These are phyloP conservation scores for Oncorhynchus nerka DNA, from an alignment of 2,113 vertebrate species.

Conservation along the genomic window DNA sequence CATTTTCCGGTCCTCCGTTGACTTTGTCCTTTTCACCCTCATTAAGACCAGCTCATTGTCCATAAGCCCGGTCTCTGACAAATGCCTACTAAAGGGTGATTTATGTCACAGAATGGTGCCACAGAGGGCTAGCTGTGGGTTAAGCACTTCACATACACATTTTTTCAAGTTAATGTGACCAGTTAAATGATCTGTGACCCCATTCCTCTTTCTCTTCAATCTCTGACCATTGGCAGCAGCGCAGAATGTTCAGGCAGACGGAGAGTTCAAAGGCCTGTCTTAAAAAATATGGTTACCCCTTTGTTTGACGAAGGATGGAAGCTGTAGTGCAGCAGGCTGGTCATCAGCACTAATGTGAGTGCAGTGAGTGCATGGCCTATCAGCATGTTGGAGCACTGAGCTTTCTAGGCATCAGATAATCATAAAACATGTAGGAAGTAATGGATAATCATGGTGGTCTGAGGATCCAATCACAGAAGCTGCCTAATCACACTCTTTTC, in stretches of 20 bases:
- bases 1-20: constrained; percentile 31
- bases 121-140: constrained; percentile 38
- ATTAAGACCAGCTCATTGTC: constrained; percentile 55
- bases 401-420: constrained; percentile 44
- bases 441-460: not conserved
- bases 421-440: constrained; percentile 7
- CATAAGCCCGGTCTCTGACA: constrained; percentile 43
- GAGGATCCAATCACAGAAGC: not conserved
- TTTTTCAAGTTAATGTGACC: constrained; percentile 66
- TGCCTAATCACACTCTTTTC: not conserved
- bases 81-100: constrained; percentile 38
- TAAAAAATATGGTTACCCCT: constrained; percentile 9
- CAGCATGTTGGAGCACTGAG: constrained; percentile 28
- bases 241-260: constrained; percentile 24
- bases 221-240: constrained; percentile 35
- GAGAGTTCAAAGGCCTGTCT: constrained; percentile 14
- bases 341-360: constrained; percentile 8
- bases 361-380: constrained; percentile 12
- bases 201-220: constrained; percentile 25
- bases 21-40: constrained; percentile 36
- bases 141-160: constrained; percentile 61
- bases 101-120: constrained; percentile 47
- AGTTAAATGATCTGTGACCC: constrained; percentile 65
- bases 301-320: constrained; percentile 13
- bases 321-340: not conserved